Base-by-base conservation (phyloP, 2,888 invertebrate genomes). In the Macroteleia sp. region DNA sequence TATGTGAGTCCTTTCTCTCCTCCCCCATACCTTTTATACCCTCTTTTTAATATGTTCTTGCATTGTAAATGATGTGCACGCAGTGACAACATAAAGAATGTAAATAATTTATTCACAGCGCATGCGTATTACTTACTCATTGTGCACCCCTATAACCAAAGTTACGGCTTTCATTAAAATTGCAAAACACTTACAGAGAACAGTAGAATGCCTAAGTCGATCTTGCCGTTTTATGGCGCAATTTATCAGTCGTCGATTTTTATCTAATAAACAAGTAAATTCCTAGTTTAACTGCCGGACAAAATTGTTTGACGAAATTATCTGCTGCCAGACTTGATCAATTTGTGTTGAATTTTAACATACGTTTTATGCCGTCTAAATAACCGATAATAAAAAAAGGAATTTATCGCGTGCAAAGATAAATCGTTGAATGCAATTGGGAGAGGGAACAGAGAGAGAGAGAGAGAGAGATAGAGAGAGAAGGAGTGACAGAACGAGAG, bases 121-220 rank as follows among this genome's bases (percentile, higher is more conserved):
- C 74, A 66, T 19, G 59, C 66, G 66, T 48, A 62, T 54, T 54
- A 46, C 46, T 59, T 56, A 39, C 59, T 57, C 36, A 52, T 59
- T 64, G 48, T 22, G 20, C 32, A 36, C 57, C 48, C 50, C 57
- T 59, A 59, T 52, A 36, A 54, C 46, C 17, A 19, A 28, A 66
- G 73, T 73, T 73, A 73, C 64, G 64, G 57, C 75, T 67, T 76
- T 62, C 75, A 76, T 76, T 76, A 62, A 76, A 69, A 28, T 69
- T 76, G 48, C 62, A 62, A 54, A 62, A 76, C 62, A 59, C 62
- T 69, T 62, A 62, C 69, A 56, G 62, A 66, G 52, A 66, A 59
- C 52, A 44, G 46, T 54, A 50, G 64, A 66, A 74, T 54, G 54
- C 36, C 44, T 74, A 59, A 75, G 67, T 62, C 59, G 50, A 50